phyloP scores from a whole-genome alignment of 2,888 invertebrate species.

The Papilio elwesi region DNA sequence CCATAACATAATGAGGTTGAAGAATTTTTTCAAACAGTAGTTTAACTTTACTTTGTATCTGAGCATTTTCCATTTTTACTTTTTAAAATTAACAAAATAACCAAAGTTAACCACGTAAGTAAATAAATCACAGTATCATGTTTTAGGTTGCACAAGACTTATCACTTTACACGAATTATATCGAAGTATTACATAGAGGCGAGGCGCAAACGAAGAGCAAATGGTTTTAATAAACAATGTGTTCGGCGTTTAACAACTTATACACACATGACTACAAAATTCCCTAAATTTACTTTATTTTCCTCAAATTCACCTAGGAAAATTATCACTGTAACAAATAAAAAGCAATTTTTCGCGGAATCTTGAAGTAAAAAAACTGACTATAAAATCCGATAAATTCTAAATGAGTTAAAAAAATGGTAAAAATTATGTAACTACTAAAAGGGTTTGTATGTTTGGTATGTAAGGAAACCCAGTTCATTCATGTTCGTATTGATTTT shows the following conservation, averaged over 20 bases:
- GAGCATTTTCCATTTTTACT: conserved; percentile 46
- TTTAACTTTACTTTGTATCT: conserved; percentile 79
- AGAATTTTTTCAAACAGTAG: conserved; percentile 84
- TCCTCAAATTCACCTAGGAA: neutral
- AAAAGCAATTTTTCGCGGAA: too few relatives aligned
- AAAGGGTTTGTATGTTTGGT: too few relatives aligned
- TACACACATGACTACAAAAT: neutral
- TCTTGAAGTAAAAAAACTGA: too few relatives aligned
- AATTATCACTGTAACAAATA: too few relatives aligned
- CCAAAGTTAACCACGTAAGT: neutral
- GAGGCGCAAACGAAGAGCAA: conserved; percentile 6
- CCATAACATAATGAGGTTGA: conserved; percentile 83
- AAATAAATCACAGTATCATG: conserved; percentile 9
- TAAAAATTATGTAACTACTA: too few relatives aligned
- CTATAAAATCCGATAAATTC: too few relatives aligned
- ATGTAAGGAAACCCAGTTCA: too few relatives aligned
- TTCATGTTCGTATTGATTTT: too few relatives aligned
- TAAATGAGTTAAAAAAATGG: too few relatives aligned
- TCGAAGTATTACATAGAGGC: neutral
- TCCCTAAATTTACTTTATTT: neutral
- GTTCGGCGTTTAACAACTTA: neutral
- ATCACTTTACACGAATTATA: conserved; percentile 1
- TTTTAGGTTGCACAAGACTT: neutral
- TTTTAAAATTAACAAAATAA: conserved; percentile 1
- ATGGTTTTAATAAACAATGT: conserved; percentile 1